phyloP scores from a whole-genome alignment of 2,888 invertebrate genomes.

The Dicranocentrus wangi region DNA sequence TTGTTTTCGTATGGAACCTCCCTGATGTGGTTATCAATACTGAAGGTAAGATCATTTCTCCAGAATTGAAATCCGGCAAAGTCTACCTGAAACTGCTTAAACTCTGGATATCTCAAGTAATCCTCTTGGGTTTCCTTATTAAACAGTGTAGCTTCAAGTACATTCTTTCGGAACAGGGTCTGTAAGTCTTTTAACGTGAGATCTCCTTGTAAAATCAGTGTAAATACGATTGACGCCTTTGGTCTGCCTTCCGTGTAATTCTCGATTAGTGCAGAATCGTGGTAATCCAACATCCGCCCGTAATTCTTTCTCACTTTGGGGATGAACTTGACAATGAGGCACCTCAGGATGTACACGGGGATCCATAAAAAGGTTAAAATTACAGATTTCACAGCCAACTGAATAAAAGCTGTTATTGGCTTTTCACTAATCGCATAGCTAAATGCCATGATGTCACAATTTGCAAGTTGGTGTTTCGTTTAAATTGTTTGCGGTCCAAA shows the following conservation, averaged over 20 bases:
- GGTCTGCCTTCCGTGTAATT: slow-evolving; percentile 3
- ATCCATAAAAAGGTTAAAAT: slow-evolving; percentile 45
- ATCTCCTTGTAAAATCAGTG: slow-evolving; percentile 25
- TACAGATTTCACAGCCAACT: slow-evolving; percentile 18
- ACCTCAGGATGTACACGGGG: slow-evolving; percentile 27
- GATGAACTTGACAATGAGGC: slow-evolving; percentile 23
- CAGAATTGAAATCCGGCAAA: not conserved
- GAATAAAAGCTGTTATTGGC: not conserved
- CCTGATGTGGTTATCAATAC: not conserved
- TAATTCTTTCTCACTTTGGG: slow-evolving; percentile 7
- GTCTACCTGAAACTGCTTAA: not conserved
- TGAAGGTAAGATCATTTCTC: not conserved
- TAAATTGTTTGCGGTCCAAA: no score
- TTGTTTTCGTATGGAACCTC: not conserved
- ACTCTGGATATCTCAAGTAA: not conserved
- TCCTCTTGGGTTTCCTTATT: no score
- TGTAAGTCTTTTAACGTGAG: not conserved
- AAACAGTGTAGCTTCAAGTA: slow-evolving; percentile 31
- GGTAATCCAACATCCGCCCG: slow-evolving; percentile 31
- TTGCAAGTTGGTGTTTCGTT: no score
- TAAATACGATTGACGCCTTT: slow-evolving; percentile 34
- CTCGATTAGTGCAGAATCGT: slow-evolving; percentile 29
- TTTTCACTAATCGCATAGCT: no score
- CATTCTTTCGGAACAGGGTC: slow-evolving; percentile 18
- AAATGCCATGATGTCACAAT: no score